Percentiles rank a stretch among this genome's conserved stretches.
Conservation (phyloP, 1,140 invertebrate genomes). For the Leptoteleia sp. region DNA sequence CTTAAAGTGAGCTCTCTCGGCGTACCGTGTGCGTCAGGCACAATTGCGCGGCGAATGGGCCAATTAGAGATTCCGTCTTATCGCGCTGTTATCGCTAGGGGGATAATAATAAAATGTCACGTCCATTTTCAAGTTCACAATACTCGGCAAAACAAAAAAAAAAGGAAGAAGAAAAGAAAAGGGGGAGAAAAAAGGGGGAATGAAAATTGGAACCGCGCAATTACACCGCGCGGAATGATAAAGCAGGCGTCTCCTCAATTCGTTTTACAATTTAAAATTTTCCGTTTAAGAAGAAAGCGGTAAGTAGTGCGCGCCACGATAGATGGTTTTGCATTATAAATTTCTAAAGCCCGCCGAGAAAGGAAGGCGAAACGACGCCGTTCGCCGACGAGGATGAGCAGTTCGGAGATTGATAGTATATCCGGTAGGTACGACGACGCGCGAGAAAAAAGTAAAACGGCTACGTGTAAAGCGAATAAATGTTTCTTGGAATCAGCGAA, state of each 20-base stretch:
- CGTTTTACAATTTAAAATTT: conserved; percentile 62
- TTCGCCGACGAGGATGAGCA: too few species aligned
- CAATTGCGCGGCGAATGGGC: conserved; percentile 42
- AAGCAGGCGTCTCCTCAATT: conserved; percentile 53
- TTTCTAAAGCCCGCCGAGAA: conserved; percentile 45
- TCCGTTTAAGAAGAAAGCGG: conserved; percentile 21
- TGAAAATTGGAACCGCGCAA: conserved; percentile 10
- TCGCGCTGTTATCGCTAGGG: conserved; percentile 34
- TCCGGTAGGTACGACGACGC: too few species aligned
- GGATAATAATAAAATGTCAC: conserved; percentile 54
- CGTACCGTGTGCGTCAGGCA: too few species aligned
- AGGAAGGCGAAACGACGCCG: too few species aligned
- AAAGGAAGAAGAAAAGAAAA: too few species aligned
- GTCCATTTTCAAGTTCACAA: conserved; percentile 44
- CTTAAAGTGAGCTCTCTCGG: too few species aligned
- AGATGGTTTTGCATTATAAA: conserved; percentile 67
- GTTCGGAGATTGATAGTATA: too few species aligned
- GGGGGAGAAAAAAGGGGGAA: too few species aligned
- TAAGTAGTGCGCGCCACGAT: conserved; percentile 43
- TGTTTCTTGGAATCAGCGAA: too few species aligned
- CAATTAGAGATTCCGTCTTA: conserved; percentile 55
- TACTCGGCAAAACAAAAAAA: conserved; percentile 14
- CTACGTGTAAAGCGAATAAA: too few species aligned
- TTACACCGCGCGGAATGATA: conserved; percentile 37
- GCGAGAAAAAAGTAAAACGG: too few species aligned